Evolutionary conservation across 2,113 vertebrate genomes (phyloP).

Genomic region (Microtus pennsylvanicus): DNA sequence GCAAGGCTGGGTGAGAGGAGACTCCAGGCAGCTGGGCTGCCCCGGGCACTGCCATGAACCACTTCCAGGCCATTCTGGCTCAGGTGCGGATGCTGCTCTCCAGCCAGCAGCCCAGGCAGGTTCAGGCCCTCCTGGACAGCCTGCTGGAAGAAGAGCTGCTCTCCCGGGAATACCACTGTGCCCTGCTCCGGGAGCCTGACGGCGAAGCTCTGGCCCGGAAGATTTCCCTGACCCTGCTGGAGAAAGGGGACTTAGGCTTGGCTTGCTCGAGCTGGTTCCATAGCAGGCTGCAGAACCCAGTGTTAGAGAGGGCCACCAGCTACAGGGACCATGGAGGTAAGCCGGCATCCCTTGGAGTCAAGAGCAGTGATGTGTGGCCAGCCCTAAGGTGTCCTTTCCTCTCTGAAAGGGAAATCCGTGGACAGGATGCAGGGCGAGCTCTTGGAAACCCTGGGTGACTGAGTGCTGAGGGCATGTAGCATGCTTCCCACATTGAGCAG

Average conservation of each 20-base stretch:
- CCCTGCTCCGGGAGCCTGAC: slow-evolving; percentile 83
- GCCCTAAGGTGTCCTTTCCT: neutral
- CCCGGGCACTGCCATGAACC: slow-evolving; percentile 79
- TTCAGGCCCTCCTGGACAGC: slow-evolving; percentile 79
- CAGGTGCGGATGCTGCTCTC: slow-evolving; percentile 83
- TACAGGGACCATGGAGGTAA: slow-evolving; percentile 73
- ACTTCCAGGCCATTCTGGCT: slow-evolving; percentile 87
- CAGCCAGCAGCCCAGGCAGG: slow-evolving; percentile 66
- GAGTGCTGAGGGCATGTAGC: rapidly evolving
- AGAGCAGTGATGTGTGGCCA: neutral
- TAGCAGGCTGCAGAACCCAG: slow-evolving; percentile 38
- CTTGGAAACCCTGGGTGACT: neutral
- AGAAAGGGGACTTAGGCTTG: slow-evolving; percentile 82
- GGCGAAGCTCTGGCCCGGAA: slow-evolving; percentile 86
- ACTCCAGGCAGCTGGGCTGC: slow-evolving; percentile 5
- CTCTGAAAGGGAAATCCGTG: neutral
- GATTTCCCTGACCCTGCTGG: slow-evolving; percentile 87
- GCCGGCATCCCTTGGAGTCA: neutral
- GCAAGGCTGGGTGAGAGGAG: neutral
- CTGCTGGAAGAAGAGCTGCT: slow-evolving; percentile 86
- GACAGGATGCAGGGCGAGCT: neutral
- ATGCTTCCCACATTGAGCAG: neutral
- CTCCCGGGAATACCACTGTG: slow-evolving; percentile 86
- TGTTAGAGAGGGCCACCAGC: neutral
- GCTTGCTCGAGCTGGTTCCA: slow-evolving; percentile 50